Percentiles rank a stretch among this genome's conserved stretches.
These are phyloP conservation scores for Harpalus rubripes DNA, from an alignment of 2,888 invertebrate genomes.

Conservation along the genomic window DNA sequence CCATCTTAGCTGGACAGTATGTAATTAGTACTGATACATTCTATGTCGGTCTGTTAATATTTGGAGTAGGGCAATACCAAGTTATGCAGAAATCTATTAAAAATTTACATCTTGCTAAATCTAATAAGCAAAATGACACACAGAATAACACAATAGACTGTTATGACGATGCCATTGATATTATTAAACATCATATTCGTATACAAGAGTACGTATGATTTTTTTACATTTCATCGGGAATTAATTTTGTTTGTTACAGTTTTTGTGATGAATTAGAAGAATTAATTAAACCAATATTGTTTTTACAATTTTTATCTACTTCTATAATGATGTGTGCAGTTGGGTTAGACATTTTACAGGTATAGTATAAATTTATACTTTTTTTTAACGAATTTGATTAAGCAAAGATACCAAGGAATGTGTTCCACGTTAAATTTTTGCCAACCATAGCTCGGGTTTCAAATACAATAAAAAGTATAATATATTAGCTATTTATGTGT, in stretches of 20 bases:
- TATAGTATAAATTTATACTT: not conserved
- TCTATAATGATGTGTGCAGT: conserved; percentile 22
- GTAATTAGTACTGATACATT: conserved; percentile 45
- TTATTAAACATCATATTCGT: conserved; percentile 48
- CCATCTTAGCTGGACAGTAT: conserved; percentile 16
- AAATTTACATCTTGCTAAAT: not conserved
- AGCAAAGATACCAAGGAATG: too few species aligned
- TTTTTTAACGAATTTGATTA: too few species aligned
- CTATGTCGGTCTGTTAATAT: conserved; percentile 32
- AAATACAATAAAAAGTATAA: too few species aligned
- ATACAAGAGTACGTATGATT: conserved; percentile 31
- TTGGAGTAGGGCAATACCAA: conserved; percentile 46
- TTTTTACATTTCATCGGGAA: not conserved
- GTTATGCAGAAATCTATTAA: conserved; percentile 28
- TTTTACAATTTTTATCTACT: conserved; percentile 13
- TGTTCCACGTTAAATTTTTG: too few species aligned
- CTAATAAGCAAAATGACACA: not conserved
- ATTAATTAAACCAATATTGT: not conserved
- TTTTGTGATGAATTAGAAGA: conserved; percentile 4
- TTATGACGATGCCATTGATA: conserved; percentile 18
- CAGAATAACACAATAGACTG: not conserved
- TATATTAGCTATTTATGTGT: too few species aligned
- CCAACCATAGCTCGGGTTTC: too few species aligned
- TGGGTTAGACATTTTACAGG: not conserved
- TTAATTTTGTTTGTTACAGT: not conserved